Evolutionary conservation across 2,113 vertebrate species (phyloP).

Genomic region (Myodes glareolus): DNA sequence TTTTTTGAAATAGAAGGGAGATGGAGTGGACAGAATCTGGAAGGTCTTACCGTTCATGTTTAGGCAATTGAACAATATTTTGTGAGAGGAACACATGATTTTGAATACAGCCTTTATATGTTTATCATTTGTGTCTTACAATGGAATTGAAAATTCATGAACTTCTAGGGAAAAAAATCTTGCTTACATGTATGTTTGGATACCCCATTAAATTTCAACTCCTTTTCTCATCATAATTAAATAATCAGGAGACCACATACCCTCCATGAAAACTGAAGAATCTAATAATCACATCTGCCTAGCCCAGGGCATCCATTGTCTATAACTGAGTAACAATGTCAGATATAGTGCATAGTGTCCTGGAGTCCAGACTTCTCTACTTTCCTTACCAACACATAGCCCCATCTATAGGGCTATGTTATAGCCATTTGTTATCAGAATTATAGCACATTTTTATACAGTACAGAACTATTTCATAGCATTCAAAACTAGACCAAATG

Average conservation of each 20-base stretch:
- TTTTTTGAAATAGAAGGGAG: not conserved
- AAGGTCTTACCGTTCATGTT: not conserved
- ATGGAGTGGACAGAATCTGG: not conserved
- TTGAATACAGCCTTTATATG: not conserved
- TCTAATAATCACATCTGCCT: not conserved
- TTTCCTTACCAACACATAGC: not conserved
- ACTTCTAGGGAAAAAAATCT: slow-evolving; percentile 3
- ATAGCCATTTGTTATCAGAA: not conserved
- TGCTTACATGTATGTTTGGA: not conserved
- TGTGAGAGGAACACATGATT: not conserved
- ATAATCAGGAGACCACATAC: not conserved
- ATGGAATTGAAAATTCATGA: not conserved
- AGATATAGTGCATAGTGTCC: not conserved
- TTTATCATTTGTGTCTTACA: not conserved
- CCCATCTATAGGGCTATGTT: not conserved
- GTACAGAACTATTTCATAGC: not conserved
- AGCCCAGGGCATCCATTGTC: not conserved
- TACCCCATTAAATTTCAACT: not conserved
- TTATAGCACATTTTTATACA: not conserved
- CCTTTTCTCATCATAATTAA: not conserved
- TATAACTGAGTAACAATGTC: not conserved
- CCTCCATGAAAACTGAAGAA: not conserved
- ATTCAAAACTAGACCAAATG: not conserved
- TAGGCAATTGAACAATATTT: not conserved
- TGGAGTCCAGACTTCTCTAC: not conserved